Percentiles rank a stretch among this genome's conserved stretches.
Evolutionary conservation across 2,113 vertebrate species (phyloP).

Genomic region (Galbula dea): DNA sequence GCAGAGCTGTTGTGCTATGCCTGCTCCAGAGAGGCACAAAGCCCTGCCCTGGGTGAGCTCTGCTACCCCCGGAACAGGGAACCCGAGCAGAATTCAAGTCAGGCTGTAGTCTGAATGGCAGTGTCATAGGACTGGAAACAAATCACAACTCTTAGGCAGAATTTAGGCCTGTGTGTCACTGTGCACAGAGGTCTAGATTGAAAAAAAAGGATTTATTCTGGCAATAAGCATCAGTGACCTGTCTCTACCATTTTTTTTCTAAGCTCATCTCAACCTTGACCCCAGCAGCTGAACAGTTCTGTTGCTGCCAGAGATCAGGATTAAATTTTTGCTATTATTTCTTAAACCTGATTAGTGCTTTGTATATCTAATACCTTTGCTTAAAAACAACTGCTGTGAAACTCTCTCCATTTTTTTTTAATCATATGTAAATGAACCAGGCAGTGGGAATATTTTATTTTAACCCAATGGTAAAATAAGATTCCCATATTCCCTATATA

Average conservation of each 20-base stretch:
- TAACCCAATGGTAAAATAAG: background rate
- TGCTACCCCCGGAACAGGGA: background rate
- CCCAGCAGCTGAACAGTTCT: background rate
- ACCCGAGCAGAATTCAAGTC: background rate
- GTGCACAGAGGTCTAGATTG: background rate
- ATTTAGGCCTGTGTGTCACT: background rate
- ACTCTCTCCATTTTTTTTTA: background rate
- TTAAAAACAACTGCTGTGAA: background rate
- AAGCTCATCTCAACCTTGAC: background rate
- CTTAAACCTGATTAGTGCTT: background rate
- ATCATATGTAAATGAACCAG: background rate
- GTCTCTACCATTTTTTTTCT: background rate
- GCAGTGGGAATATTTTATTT: background rate
- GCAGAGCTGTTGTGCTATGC: background rate
- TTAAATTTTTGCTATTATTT: accelerated
- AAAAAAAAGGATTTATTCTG: background rate
- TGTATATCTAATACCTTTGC: background rate
- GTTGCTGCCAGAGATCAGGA: background rate
- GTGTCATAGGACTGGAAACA: background rate
- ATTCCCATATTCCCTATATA: too few relatives aligned
- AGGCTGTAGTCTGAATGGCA: background rate
- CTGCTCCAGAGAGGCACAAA: background rate
- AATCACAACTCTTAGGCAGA: background rate
- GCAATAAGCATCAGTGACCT: background rate
- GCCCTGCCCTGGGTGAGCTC: accelerated